Conservation (phyloP, 2,113 vertebrate species). For the Caranx melampygus region DNA sequence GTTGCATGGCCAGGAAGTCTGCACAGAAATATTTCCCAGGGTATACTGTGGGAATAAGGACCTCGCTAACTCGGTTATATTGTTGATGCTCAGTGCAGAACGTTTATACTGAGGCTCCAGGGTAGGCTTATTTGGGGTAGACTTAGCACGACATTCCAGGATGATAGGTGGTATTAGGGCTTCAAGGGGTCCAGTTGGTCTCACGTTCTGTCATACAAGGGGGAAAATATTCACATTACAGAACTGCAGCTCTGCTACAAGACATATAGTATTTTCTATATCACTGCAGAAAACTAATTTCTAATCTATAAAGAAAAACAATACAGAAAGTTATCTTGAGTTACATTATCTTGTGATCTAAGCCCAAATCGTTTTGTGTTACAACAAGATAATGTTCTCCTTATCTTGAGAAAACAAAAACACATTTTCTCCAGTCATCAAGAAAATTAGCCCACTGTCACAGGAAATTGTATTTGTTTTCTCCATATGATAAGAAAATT, state of each 20-base stretch:
- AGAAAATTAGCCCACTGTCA: not conserved
- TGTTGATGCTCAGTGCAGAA: conserved; percentile 51
- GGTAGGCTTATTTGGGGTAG: conserved; percentile 68
- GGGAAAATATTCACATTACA: conserved; percentile 10
- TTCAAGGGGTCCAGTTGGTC: conserved; percentile 49
- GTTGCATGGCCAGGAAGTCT: conserved; percentile 48
- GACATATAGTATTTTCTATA: not conserved
- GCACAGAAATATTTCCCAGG: conserved; percentile 69
- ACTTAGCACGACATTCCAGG: conserved; percentile 72
- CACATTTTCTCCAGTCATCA: not conserved
- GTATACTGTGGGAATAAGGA: conserved; percentile 74
- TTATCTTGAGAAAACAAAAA: conserved; percentile 28
- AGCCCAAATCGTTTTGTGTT: conserved; percentile 1
- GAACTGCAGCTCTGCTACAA: not conserved
- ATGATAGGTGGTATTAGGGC: conserved; percentile 65
- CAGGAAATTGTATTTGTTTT: not conserved
- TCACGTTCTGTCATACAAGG: conserved; percentile 31
- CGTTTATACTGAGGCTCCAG: conserved; percentile 69
- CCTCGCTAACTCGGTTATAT: conserved; percentile 37
- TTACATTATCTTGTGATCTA: not conserved
- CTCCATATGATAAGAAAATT: not conserved
- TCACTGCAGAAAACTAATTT: not conserved
- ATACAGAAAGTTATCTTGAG: not conserved
- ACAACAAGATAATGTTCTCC: not conserved
- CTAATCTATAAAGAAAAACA: not conserved